Base-by-base conservation (phyloP, 2,888 invertebrate species). In the Cerceris ruficornis region DNA sequence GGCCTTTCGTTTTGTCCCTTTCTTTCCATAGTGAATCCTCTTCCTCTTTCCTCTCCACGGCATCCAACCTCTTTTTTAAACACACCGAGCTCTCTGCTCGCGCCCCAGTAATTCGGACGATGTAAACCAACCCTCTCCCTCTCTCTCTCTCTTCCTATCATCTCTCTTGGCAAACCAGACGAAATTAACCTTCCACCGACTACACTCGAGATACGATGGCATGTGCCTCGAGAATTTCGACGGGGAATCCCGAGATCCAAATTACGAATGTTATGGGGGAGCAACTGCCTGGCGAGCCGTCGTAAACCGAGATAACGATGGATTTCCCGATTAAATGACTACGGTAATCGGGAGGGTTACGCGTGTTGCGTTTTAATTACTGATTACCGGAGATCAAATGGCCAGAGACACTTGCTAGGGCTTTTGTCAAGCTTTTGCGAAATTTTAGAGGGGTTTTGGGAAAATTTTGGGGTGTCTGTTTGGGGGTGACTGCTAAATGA, bases 151-250 rank as follows among this genome's bases (percentile, higher is more conserved):
- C 28, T 28, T 28, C 4, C 28, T 28, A 28, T 28, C 28, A 1
- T 28, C 28, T 28, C 28, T 28, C 28, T 28, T 28, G 28, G 28
- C 28, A 28, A 28, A 66, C 55, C 72, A 49, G 69, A 65, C 69
- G 61, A 75, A 77, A 84, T 84, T 80, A 84, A 84, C 84, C 77
- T 81, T 61, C 76, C 68, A 54, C 74, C 55, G 75, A 68, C 74
- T 66, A 50, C 61, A 54, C 59, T 46, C 62, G 69, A 41, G 60
- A 17, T 28, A 14, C 61, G 69, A 7, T 41, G 28, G 14, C 13
- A 2, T 11, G 17, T 9, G 6, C 11, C 65, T 43, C 9, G 66
- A 41, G 61, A 75, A 72, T 58, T 59, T 60, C 55, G 7, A 41
- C 42, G 55, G 50, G 49, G 59, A 50, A 64, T 17, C 68, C 41